Evolutionary conservation across 2,797 vertebrate species (phyloP), one percentile per base, ranked within the genome.

Genomic region (Macropodus opercularis): DNA sequence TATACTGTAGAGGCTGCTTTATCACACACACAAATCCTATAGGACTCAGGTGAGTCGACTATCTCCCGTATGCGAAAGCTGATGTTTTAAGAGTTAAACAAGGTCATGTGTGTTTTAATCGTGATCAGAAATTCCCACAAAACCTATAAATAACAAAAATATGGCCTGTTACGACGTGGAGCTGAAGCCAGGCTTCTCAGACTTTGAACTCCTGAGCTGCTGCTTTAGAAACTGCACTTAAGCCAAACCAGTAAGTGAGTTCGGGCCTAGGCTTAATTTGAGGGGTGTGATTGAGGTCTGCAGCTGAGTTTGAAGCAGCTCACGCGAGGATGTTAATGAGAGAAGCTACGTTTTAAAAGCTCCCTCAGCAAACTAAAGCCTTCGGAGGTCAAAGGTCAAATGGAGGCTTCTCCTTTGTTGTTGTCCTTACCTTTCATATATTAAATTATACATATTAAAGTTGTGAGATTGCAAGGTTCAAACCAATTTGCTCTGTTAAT

Each of bases 111-210:
- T 73, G 29, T 53, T 68, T 62, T 62, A 36, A 69, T 60, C 17
- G 31, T n/a, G 54, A 71, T 72, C 41, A 72, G 31, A 78, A 66
- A 75, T 64, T 72, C 57, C 59, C 68, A 53, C 42, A 58, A 78
- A 48, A 56, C 39, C 26, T 62, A 39, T 38, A 69, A 81, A 80
- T 72, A 13, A 15, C 48, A 71, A 72, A 69, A n/a, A 56, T 51
- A 50, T 76, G 69, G 35, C 23, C 14, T 36, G 18, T 26, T 67
- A 70, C 58, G 44, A 24, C 8, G 10, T 3, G 21, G 41, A 22
- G 14, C 63, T 66, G 19, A 61, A 60, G 23, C 2, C 10, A 49
- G 55, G 51, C 55, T 21, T 54, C 50, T 51, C 21, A 24, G 26
- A 2, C 58, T 70, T 79, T 79, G 56, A 86, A 67, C 54, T 38